Base-by-base conservation (phyloP, 2,797 vertebrate genomes). In the Echiichthys vipera region DNA sequence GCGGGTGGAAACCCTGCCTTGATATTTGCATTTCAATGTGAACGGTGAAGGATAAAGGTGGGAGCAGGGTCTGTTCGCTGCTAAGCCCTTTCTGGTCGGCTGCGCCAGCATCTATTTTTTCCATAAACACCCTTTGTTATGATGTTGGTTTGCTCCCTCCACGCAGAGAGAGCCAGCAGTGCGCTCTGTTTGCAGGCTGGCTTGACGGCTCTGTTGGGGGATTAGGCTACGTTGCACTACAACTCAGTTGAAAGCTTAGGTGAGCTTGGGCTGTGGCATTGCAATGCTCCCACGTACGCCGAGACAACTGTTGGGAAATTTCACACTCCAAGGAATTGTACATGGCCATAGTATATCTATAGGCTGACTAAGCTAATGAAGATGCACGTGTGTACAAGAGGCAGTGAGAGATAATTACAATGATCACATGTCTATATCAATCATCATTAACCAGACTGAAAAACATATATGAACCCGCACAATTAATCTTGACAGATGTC, bases 11-110 rank as follows among this genome's bases (percentile, higher is more conserved):
- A 97, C 97, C 98, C 97, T 96, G 96, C 92, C 90, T 97, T 92
- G 96, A 95, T 98, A 99, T 99, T 99, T 99, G 98, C 98, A 99
- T 99, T 98, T 99, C 98, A 99, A 99, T 99, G 98, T 97, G 98
- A 97, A 97, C 95, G 94, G 96, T 92, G 96, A 94, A 96, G 97
- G 97, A 97, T 97, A 97, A 98, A 99, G 98, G 97, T 99, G 97
- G 96, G 91, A 96, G 96, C 94, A 94, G 97, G 97, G 97, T 97
- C 97, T 98, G 97, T 97, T 98, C 98, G 94, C 96, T 95, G 97
- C 96, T 96, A 95, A 98, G 96, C 96, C 96, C 97, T 99, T 97
- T 98, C 97, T 98, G 98, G 96, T 96, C 95, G 93, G 93, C 94
- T 93, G 97, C 97, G 93, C 94, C 92, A 96, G 95, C 94, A 84